These are phyloP conservation scores for Nasonia vitripennis DNA, from an alignment of 1,140 invertebrate genomes.

Conservation along the genomic window DNA sequence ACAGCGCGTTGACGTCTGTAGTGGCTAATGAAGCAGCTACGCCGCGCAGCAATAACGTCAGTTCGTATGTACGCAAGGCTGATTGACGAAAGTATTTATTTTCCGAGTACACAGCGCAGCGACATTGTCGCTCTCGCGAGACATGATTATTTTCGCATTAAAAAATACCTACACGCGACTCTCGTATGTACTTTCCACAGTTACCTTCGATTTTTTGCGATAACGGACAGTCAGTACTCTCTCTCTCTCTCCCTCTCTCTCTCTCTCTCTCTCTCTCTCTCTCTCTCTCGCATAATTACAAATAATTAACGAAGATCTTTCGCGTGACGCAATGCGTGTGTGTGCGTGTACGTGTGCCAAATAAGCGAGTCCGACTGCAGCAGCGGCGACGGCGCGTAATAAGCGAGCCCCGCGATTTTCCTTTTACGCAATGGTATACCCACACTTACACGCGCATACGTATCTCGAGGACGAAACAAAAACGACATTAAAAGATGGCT, in stretches of 20 bases:
- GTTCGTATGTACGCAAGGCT: background rate
- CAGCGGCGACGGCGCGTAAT: background rate
- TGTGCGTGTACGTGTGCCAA: background rate
- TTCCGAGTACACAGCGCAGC: background rate
- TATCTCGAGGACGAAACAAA: background rate
- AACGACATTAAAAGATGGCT: background rate
- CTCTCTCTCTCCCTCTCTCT: background rate
- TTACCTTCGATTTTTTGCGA: background rate
- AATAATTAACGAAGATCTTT: slow-evolving; percentile 24
- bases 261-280: background rate
- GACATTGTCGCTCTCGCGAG: background rate
- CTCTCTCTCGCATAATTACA: slow-evolving; percentile 25
- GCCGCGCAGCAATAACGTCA: background rate
- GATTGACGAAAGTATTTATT: background rate
- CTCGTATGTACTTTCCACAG: background rate
- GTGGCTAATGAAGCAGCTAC: background rate
- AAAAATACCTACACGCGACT: slow-evolving; percentile 3
- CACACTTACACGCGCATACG: no score
- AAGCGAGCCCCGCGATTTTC: background rate
- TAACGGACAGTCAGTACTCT: slow-evolving; percentile 18
- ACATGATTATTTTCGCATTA: background rate
- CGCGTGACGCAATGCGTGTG: slow-evolving; percentile 15
- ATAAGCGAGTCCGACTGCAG: background rate
- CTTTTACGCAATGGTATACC: background rate
- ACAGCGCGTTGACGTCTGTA: background rate